Evolutionary conservation across 2,797 vertebrate species (phyloP).

Genomic region (Numenius phaeopus): DNA sequence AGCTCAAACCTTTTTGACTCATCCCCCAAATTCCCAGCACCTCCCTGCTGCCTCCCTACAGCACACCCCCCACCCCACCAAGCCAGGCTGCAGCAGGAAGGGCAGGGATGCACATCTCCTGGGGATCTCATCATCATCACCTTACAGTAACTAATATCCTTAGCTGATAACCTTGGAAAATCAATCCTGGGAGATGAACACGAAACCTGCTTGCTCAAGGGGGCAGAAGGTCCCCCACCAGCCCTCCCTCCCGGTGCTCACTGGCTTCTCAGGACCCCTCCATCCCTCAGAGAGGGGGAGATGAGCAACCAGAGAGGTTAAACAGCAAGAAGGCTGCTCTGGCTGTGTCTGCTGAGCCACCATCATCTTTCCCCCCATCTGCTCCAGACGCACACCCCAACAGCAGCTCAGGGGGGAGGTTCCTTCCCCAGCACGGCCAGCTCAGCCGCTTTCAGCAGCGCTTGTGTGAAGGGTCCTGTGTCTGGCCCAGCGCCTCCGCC

Average conservation of each 20-base stretch:
- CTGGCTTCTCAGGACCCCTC: not conserved
- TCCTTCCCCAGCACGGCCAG: not conserved
- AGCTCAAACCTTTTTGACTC: not conserved
- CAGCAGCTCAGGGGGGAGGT: not conserved
- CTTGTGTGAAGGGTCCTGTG: not conserved
- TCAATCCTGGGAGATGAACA: not conserved
- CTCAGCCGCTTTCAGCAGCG: not conserved
- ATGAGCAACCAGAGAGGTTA: not conserved
- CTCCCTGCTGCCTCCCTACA: not conserved
- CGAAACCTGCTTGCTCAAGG: not conserved
- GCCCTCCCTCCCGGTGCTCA: not conserved
- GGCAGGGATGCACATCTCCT: not conserved
- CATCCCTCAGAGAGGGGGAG: fast-evolving
- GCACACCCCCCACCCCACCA: fast-evolving
- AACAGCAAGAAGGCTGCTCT: not conserved
- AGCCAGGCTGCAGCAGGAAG: not conserved
- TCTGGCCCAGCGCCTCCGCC: not conserved
- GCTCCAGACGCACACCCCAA: not conserved
- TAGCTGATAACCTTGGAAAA: slow-evolving; percentile 36
- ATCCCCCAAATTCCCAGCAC: not conserved
- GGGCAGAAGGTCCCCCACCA: not conserved
- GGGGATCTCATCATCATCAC: not conserved
- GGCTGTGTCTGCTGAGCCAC: not conserved
- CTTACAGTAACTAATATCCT: not conserved
- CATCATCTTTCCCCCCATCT: not conserved